A percentile compares a stretch with the other conserved stretches of the same genome.
phyloP scores from a whole-genome alignment of 2,113 vertebrate genomes.

The Loxodonta africana region DNA sequence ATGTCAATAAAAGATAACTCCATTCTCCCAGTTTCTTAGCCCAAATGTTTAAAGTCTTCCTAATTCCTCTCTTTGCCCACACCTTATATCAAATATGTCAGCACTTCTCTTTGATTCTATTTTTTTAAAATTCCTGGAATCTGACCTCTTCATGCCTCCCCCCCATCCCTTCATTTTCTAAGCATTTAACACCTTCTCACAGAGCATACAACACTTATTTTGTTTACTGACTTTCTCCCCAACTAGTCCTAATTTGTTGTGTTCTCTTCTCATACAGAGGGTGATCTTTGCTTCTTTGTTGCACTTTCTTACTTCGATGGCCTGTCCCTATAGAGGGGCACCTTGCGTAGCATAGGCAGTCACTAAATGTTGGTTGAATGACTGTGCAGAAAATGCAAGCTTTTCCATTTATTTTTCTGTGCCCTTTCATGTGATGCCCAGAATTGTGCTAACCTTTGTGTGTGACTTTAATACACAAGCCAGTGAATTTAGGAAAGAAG shows the following conservation, averaged over 20 bases:
- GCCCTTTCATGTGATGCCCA: not conserved
- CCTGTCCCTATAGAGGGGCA: not conserved
- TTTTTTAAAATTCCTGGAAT: not conserved
- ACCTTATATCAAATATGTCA: not conserved
- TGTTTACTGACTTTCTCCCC: not conserved
- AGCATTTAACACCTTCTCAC: not conserved
- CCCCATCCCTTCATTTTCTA: not conserved
- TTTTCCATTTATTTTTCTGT: constrained; percentile 7
- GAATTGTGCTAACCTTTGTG: not conserved
- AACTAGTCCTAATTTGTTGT: not conserved
- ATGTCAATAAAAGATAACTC: not conserved
- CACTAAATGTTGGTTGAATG: not conserved
- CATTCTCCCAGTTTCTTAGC: not conserved
- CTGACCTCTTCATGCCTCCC: not conserved
- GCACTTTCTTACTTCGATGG: not conserved
- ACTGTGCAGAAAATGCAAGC: not conserved
- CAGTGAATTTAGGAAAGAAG: not conserved
- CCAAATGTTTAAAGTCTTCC: not conserved
- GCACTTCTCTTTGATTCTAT: not conserved
- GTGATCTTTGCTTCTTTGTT: not conserved
- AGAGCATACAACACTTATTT: not conserved
- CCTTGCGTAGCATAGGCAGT: not conserved
- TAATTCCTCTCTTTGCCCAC: not conserved
- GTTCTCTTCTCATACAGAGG: not conserved
- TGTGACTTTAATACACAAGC: constrained; percentile 1